Evolutionary conservation across 2,113 vertebrate species (phyloP), one percentile per base, ranked within the genome.

Genomic region (Canis aureus): DNA sequence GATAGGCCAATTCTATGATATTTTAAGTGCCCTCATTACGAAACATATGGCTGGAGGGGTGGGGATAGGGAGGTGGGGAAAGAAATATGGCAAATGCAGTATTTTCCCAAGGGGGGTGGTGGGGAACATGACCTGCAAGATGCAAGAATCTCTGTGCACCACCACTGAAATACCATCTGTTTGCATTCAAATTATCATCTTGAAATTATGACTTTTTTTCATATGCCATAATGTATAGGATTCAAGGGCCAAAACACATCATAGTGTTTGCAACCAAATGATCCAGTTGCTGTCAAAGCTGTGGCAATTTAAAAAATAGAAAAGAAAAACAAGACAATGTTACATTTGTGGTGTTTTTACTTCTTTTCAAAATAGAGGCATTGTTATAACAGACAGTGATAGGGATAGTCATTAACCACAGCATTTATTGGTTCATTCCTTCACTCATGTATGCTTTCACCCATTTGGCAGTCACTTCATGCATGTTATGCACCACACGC

Each of bases 131-230:
- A 97, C 95, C 93, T 92, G 91, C 78, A 94, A 96, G 73, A 95
- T 96, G 29, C 9, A 93, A 78, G 35, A 84, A 91, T 84, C 91
- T 96, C 20, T 74, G 88, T 51, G 57, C 27, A 23, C 85, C 84
- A 53, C 88, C 51, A 62, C 92, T 23, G 69, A 94, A 25, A 89
- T 97, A 57, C 95, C 60, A 55, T 97, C 98, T 98, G 93, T 92
- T 98, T 98, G 74, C 80, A 96, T 94, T 97, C 91, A 95, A 97
- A 96, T 89, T 94, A 80, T 96, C 91, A 89, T 97, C 83, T 88
- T 97, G 90, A 97, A 98, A 94, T 87, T 35, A 94, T 89, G 95
- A 32, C 38, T 92, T 76, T 59, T 96, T 95, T 91, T 51, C 91
- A 93, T 95, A 53, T 97, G 17, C 62, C 88, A 89, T 74, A 79